Evolutionary conservation across 2,888 invertebrate genomes (phyloP), one percentile per base, ranked within the genome.

Genomic region (Eupithecia inturbata): DNA sequence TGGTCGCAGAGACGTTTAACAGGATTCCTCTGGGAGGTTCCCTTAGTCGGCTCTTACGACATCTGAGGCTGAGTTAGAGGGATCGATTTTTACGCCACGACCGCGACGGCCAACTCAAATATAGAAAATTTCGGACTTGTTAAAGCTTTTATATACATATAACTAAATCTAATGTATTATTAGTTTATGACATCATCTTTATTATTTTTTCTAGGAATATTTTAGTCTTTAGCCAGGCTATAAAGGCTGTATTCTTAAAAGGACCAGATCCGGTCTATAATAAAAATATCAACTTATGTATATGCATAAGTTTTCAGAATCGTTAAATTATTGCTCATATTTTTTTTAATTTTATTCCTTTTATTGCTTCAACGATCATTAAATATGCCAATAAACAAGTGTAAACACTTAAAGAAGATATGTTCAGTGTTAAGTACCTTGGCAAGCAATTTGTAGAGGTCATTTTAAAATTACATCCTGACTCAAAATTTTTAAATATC

Each of bases 351-450:
- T 67, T 67, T 28, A 26, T 67, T 26, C 26, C 28, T 70, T 71
- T 67, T 67, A 60, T 67, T 22, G 19, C 49, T 22, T 62, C 39
- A 57, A 41, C 22, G 41, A 67, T 28, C 22, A 62, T 33, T 39
- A 31, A 62, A 62, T 31, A 62, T 19, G 62, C 10, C 62, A 31
- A 62, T 31, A 49, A 68, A 68, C n/a, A 68, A 36, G 22, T 39
- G 41, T 68, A 64, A 26, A 22, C 31, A 33, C 68, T 71, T 68
- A 9, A 57, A 57, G 45, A 71, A 70, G 70, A 16, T 53, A 33
- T 66, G 60, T 64, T 41, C 22, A 36, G 53, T 60, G 26, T 28
- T 49, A 71, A 60, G 68, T 45, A 53, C 31, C 36, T 62, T 28
- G 31, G 31, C 7, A 31, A 31, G 28, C 7, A 57, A 57, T 36